Evolutionary conservation across 2,888 invertebrate genomes (phyloP).

Genomic region (Psococerastis gibbosa): DNA sequence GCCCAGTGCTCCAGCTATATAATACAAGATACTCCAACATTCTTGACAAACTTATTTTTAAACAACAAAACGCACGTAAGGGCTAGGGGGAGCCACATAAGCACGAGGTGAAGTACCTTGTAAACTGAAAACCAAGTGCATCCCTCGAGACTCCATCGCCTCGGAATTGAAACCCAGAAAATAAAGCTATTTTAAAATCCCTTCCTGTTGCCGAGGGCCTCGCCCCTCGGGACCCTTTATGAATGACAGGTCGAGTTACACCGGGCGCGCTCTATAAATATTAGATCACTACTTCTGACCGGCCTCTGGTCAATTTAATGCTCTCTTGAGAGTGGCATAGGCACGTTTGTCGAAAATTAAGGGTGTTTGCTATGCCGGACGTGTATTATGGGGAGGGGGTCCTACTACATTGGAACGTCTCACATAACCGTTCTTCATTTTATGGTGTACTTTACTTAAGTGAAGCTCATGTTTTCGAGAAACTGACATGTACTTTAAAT

Average conservation of each 20-base stretch:
- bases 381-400: too few relatives aligned
- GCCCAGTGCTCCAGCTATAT: too few relatives aligned
- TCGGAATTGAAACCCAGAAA: conserved; percentile 10
- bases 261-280: conserved; percentile 6
- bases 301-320: background rate
- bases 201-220: conserved; percentile 6
- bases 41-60: too few relatives aligned
- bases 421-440: too few relatives aligned
- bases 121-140: conserved; percentile 7
- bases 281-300: conserved; percentile 6
- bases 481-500: too few relatives aligned
- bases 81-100: background rate
- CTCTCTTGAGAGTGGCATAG: background rate
- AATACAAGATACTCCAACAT: too few relatives aligned
- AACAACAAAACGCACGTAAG: background rate
- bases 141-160: conserved; percentile 1
- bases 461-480: too few relatives aligned
- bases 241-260: conserved; percentile 8
- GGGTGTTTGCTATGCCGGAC: too few relatives aligned
- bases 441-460: too few relatives aligned
- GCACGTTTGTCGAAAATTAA: background rate
- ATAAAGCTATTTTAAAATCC: conserved; percentile 11
- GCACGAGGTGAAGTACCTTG: conserved; percentile 3
- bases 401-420: too few relatives aligned
- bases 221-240: conserved; percentile 5